Base-by-base conservation (phyloP, 1,140 invertebrate species). In the Meloidogyne chitwoodi region DNA sequence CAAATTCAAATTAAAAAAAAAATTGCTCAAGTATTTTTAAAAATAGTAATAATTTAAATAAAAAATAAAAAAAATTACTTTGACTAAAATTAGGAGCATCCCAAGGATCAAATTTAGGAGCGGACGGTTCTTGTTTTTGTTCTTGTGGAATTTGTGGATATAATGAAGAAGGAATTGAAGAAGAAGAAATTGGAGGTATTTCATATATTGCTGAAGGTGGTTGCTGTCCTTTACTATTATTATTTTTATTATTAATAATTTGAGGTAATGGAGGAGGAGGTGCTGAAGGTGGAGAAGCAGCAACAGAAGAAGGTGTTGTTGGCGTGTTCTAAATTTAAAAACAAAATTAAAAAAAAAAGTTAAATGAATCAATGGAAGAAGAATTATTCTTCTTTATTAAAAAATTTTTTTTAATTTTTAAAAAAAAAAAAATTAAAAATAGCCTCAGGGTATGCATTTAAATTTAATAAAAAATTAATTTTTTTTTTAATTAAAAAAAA, bases 231-330 rank as follows among this genome's bases (percentile, higher is more conserved):
- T 10, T 10, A 8, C 4, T 38, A 8, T 38, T 22, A 44, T 34
- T 27, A 38, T 34, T 74, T 26, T 69, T 22, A 5, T 62, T 27
- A 34, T 72, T 34, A 24, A 10, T 31, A 26, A 77, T n/a, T n/a
- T 56, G 44, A 38, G 78, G 78, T 64, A 79, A 41, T 6, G 78
- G 78, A 19, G 78, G 78, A 12, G 80, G 80, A 24, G 80, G 80
- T 11, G 76, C 76, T 16, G 72, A 61, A 3, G 73, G 44, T 19
- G 80, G 73, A 38, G 80, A 81, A 14, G 34, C 68, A 31, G 19
- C n/a, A n/a, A n/a, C n/a, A n/a, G n/a, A n/a, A n/a, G n/a, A n/a
- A 10, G 31, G 2, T 34, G 31, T 34, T 16, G 4, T 12, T 12
- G 38, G n/a, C n/a, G 48, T 56, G n/a, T 56, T 56, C 48, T 56